Base-by-base conservation (phyloP, 2,113 vertebrate species). In the Pollimyrus isidori region DNA sequence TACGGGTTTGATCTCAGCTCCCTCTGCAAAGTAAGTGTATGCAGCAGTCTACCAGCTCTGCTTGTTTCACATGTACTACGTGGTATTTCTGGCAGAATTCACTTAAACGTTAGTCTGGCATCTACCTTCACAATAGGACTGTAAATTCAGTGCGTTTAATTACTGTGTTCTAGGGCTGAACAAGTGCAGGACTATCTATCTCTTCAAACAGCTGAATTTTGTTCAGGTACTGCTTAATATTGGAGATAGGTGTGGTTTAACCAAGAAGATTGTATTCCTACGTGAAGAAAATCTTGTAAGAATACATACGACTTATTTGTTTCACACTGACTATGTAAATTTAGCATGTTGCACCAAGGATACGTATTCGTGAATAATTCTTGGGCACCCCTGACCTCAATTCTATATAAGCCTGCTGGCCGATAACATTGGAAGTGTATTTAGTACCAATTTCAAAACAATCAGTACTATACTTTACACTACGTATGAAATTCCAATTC, bases 1-100 rank as follows among this genome's bases (percentile, higher is more conserved):
- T 99, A 95, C 87, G 98, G 98, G 93, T 99, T 97, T 92, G 97
- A 97, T 96, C 97, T 99, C 92, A 98, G 97, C 93, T 99, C 98
- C 30, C 96, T 99, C 53, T 99, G 98, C 94, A 99, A 99, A 97
- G 98, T 99, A 93, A 96, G 97, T 95, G 93, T 88, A 4, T 30
- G 65, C 21, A 19, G n/a, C 89, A 46, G 1, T 69, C 1, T 13
- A 69, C 10, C 73, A 53, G 42, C 58, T 19, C 48, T 21, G 3
- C 26, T 80, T 80, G 2, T 42, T 80, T 3, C 3, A 6, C 35
- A 19, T 42, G 30, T 76, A 15, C 15, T 76, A 2, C 39, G 6
- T 42, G 17, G 2, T 5, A 1, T 39, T 35, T 76, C 26, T 76
- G 69, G 69, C 69, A 76, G 35, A 39, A 76, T 76, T 39, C 35